phyloP scores from a whole-genome alignment of 2,797 vertebrate species.

The Oreonectes daqikongensis region DNA sequence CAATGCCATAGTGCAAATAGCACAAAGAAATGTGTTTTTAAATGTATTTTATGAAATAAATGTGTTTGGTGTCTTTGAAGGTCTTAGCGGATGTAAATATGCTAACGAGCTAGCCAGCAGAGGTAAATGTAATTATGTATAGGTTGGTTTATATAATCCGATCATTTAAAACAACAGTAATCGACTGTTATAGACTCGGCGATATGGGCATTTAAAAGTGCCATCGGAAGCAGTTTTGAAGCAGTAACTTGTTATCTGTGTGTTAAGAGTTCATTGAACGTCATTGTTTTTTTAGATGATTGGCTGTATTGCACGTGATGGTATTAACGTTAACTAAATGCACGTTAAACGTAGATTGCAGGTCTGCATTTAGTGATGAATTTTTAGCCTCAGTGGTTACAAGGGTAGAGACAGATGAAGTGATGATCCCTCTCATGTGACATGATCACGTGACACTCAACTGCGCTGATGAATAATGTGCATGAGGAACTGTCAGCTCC shows the following conservation, averaged over 20 bases:
- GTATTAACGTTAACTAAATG: too few relatives aligned
- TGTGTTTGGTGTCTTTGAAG: slow-evolving; percentile 20
- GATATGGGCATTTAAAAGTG: background rate
- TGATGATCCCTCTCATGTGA: slow-evolving; percentile 69
- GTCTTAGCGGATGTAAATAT: slow-evolving; percentile 11
- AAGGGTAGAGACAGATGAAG: slow-evolving; percentile 58
- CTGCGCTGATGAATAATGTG: slow-evolving; percentile 16
- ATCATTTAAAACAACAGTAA: background rate
- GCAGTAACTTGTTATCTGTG: too few relatives aligned
- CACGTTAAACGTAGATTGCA: background rate
- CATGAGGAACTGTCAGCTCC: slow-evolving; percentile 11
- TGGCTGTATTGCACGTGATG: background rate
- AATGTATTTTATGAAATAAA: background rate
- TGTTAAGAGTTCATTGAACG: background rate
- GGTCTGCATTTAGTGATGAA: background rate
- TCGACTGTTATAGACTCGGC: background rate
- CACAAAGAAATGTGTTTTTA: background rate
- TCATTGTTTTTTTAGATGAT: too few relatives aligned
- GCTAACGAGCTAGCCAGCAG: background rate
- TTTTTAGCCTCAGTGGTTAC: background rate
- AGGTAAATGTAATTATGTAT: background rate
- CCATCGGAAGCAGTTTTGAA: background rate
- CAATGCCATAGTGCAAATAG: background rate
- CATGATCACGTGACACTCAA: slow-evolving; percentile 65
- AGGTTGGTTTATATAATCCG: background rate